These are phyloP conservation scores for Epistrophe eligans DNA, from an alignment of 2,888 invertebrate species.

Conservation along the genomic window DNA sequence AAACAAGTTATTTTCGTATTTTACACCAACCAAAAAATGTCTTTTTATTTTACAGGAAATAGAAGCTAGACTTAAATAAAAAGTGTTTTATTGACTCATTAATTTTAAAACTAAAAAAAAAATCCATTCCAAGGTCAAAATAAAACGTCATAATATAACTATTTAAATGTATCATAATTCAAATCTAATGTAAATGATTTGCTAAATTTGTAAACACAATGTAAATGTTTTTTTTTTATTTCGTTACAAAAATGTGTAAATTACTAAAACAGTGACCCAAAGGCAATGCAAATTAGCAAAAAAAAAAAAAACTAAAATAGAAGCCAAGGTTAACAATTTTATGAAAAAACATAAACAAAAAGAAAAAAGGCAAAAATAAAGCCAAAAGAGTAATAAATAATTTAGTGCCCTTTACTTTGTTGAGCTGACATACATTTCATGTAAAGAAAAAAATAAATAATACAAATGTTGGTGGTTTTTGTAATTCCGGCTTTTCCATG, in stretches of 20 bases:
- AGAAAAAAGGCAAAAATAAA: slow-evolving; percentile 60
- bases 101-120: neutral
- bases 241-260: slow-evolving; percentile 56
- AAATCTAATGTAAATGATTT: slow-evolving; percentile 30
- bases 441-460: slow-evolving; percentile 72
- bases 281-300: slow-evolving; percentile 67
- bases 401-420: slow-evolving; percentile 81
- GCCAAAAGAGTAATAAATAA: slow-evolving; percentile 47
- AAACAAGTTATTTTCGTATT: no score
- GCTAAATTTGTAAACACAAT: neutral
- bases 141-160: neutral
- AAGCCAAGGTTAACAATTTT: slow-evolving; percentile 77
- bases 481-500: slow-evolving; percentile 24
- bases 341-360: slow-evolving; percentile 50
- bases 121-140: neutral
- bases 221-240: slow-evolving; percentile 26
- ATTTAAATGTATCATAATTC: neutral
- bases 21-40: no score
- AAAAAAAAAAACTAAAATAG: slow-evolving; percentile 76
- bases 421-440: slow-evolving; percentile 82
- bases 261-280: slow-evolving; percentile 35
- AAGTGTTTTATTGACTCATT: neutral
- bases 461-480: neutral
- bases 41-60: no score
- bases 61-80: neutral